phyloP scores from a whole-genome alignment of 2,797 vertebrate genomes.

The Fratercula arctica region DNA sequence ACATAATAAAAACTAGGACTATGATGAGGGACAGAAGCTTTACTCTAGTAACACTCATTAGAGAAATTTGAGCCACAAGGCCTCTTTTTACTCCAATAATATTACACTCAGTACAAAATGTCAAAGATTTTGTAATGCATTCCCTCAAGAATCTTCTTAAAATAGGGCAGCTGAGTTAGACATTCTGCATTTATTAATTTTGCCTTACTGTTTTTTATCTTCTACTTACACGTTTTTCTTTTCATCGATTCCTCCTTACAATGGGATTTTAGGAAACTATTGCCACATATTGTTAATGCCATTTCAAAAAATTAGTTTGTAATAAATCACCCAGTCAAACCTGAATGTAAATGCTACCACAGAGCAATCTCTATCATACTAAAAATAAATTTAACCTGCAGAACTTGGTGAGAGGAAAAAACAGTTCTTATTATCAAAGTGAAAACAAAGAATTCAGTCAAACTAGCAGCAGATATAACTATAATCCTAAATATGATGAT shows the following conservation, averaged over 20 bases:
- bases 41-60: background rate
- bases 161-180: background rate
- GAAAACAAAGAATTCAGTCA: background rate
- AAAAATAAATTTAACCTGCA: background rate
- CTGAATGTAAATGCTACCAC: background rate
- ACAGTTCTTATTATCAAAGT: background rate
- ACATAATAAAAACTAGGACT: background rate
- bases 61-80: background rate
- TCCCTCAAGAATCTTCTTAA: background rate
- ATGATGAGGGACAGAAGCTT: background rate
- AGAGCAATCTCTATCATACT: background rate
- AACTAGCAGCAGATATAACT: background rate
- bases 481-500: background rate
- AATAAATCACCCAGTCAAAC: background rate
- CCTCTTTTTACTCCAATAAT: background rate
- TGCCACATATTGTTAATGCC: background rate
- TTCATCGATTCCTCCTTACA: background rate
- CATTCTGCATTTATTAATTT: background rate
- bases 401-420: background rate
- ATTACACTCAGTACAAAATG: background rate
- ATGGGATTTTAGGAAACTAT: background rate
- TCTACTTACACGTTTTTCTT: background rate
- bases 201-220: background rate
- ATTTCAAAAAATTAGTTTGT: background rate
- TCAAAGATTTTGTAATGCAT: background rate